Conservation (phyloP, 2,113 vertebrate species). For the Sarotherodon lohbergeri region DNA sequence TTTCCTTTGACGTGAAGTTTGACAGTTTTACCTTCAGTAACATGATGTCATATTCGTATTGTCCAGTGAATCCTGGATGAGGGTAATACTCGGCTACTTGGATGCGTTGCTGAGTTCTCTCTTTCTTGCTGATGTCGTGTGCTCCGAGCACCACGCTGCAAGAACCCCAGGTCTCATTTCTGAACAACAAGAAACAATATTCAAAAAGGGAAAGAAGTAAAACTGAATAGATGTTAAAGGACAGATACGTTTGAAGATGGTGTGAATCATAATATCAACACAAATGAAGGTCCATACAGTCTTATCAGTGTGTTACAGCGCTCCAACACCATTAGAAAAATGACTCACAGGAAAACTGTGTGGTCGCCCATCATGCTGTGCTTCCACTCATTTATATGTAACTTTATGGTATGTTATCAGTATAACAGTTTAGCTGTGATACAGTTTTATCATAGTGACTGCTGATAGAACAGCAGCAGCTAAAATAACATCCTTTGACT, state of each 20-base stretch:
- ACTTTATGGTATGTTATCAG: background rate
- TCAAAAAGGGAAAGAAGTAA: background rate
- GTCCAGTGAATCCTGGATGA: background rate
- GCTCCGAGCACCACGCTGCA: slow-evolving; percentile 60
- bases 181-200: background rate
- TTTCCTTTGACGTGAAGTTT: background rate
- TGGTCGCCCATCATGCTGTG: background rate
- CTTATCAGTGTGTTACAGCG: background rate
- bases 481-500: background rate
- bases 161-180: accelerated
- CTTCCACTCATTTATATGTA: background rate
- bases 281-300: background rate
- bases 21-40: slow-evolving; percentile 47
- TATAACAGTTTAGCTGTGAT: background rate
- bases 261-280: background rate
- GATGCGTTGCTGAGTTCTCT: slow-evolving; percentile 57
- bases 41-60: slow-evolving; percentile 48
- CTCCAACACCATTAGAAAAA: background rate
- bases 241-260: background rate
- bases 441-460: background rate
- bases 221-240: background rate
- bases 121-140: slow-evolving; percentile 29
- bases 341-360: no score
- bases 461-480: background rate
- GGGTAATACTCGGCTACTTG: background rate